These are phyloP conservation scores for Macquaria ambigua DNA, from an alignment of 2,113 vertebrate genomes.

Conservation along the genomic window DNA sequence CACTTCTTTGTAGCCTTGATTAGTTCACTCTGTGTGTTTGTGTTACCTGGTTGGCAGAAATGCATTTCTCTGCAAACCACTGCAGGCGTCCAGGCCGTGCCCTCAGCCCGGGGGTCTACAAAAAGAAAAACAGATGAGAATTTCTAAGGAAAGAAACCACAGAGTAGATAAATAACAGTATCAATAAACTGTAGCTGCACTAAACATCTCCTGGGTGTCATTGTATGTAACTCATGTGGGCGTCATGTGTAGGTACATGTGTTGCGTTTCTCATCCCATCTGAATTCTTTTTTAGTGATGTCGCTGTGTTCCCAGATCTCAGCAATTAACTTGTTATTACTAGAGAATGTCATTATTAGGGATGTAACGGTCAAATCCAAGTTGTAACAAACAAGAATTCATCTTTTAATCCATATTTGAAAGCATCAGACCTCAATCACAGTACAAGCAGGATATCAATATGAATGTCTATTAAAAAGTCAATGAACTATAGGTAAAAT, in stretches of 20 bases:
- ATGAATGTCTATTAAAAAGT: background rate
- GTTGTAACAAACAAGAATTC: too few relatives aligned
- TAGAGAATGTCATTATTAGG: background rate
- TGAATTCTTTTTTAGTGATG: background rate
- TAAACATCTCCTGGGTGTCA: background rate
- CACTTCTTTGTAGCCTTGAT: background rate
- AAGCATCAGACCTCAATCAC: background rate
- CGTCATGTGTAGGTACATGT: background rate
- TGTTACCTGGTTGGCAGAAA: conserved; percentile 86
- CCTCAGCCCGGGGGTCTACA: conserved; percentile 93
- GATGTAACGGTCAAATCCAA: background rate
- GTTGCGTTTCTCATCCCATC: background rate
- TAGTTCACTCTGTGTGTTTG: background rate
- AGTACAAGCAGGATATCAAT: background rate
- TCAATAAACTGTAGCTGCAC: background rate
- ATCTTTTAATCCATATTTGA: background rate
- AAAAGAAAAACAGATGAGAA: background rate
- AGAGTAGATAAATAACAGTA: background rate
- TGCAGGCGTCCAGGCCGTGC: conserved; percentile 86
- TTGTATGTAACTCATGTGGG: background rate
- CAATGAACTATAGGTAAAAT: background rate
- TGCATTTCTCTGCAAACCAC: conserved; percentile 92
- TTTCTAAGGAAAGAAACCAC: background rate
- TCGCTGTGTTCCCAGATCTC: background rate
- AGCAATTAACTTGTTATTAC: background rate